These are phyloP conservation scores for Rhinatrema bivittatum DNA, from an alignment of 2,797 vertebrate species.

Conservation along the genomic window DNA sequence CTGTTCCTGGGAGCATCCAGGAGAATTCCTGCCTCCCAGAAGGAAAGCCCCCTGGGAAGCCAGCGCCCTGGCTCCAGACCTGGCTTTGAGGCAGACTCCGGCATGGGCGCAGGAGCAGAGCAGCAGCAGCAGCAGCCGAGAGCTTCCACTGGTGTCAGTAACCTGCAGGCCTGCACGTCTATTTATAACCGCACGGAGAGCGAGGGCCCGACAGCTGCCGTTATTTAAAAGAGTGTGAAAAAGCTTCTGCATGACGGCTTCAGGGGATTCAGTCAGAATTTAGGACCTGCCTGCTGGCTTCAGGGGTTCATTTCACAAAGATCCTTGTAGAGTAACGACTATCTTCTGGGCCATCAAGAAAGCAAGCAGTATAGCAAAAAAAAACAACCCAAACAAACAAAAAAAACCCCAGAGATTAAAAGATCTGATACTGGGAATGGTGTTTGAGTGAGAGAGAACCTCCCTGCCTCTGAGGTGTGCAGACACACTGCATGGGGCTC, in stretches of 20 bases:
- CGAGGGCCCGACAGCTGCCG: conserved; percentile 18
- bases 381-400: too few relatives aligned
- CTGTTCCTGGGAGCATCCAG: too few relatives aligned
- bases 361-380: neutral
- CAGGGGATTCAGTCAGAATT: conserved; percentile 6
- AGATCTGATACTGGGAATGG: neutral
- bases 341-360: conserved; percentile 5
- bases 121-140: too few relatives aligned
- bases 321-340: conserved; percentile 6
- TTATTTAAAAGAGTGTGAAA: conserved; percentile 19
- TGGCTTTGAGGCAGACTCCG: too few relatives aligned
- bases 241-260: conserved; percentile 3
- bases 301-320: conserved; percentile 8
- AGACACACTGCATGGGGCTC: too few relatives aligned
- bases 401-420: neutral
- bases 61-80: too few relatives aligned
- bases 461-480: too few relatives aligned
- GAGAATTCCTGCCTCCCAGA: neutral
- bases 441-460: too few relatives aligned
- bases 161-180: too few relatives aligned
- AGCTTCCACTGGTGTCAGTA: too few relatives aligned
- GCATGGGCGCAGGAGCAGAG: too few relatives aligned
- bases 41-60: neutral
- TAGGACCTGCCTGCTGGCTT: conserved; percentile 17
- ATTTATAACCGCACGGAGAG: conserved; percentile 15